phyloP scores from a whole-genome alignment of 2,888 invertebrate species.

The Agriopis leucophaearia region DNA sequence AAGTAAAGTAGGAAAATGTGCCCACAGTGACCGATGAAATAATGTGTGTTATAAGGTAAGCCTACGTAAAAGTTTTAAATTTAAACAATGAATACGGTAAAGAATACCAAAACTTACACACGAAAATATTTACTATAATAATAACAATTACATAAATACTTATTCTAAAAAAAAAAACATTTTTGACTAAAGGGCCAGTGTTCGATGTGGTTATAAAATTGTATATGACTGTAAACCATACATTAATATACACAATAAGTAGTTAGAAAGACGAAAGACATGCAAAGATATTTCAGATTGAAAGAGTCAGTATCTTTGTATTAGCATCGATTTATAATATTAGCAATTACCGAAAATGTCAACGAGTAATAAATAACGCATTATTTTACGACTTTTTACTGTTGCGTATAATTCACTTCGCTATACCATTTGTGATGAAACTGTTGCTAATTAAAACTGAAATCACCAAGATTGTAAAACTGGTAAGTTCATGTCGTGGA shows the following conservation, averaged over 20 bases:
- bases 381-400: too few species aligned
- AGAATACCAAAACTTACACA: conserved; percentile 67
- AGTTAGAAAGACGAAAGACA: conserved; percentile 45
- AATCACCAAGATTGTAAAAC: not conserved
- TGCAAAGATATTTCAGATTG: conserved; percentile 50
- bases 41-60: conserved; percentile 24
- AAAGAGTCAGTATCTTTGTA: not conserved
- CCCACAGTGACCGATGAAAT: conserved; percentile 41
- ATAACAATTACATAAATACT: conserved; percentile 75
- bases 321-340: not conserved
- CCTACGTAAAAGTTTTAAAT: conserved; percentile 46
- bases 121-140: conserved; percentile 60
- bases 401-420: too few species aligned
- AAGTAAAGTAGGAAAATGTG: conserved; percentile 36
- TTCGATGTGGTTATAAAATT: conserved; percentile 71
- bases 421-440: not conserved
- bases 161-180: conserved; percentile 72
- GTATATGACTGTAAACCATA: conserved; percentile 41
- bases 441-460: not conserved
- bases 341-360: too few species aligned
- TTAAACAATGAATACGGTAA: conserved; percentile 49
- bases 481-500: not conserved
- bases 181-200: conserved; percentile 81
- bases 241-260: conserved; percentile 57
- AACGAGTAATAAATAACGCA: too few species aligned